Conservation (phyloP, 2,797 vertebrate species). For the Trachurus trachurus region DNA sequence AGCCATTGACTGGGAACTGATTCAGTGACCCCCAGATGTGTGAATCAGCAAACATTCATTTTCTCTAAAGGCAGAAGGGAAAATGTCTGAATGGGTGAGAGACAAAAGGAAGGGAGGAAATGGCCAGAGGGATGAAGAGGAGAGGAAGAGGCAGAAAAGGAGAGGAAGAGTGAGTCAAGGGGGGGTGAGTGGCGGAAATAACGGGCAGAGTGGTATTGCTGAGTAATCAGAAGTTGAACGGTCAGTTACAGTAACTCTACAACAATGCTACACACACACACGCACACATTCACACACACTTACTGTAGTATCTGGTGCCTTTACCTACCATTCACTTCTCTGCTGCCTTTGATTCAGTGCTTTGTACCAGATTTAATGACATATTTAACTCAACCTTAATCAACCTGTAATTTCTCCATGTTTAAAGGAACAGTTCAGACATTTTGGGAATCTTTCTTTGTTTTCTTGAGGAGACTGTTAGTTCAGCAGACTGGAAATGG, state of each 20-base stretch:
- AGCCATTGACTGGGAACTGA: constrained; percentile 73
- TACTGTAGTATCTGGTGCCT: constrained; percentile 42
- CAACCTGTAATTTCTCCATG: not conserved
- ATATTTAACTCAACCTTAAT: constrained; percentile 7
- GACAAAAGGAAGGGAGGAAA: constrained; percentile 74
- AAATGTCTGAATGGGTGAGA: constrained; percentile 69
- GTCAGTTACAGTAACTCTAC: constrained; percentile 79
- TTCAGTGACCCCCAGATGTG: constrained; percentile 72
- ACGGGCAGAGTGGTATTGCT: constrained; percentile 69
- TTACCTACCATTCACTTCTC: constrained; percentile 26
- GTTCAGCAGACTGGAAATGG: not conserved
- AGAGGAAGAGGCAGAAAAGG: constrained; percentile 44
- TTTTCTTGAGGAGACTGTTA: constrained; percentile 13
- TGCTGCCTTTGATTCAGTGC: constrained; percentile 36
- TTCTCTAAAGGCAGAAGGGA: constrained; percentile 64
- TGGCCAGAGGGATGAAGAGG: constrained; percentile 63
- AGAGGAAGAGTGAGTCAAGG: constrained; percentile 79
- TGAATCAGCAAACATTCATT: constrained; percentile 84
- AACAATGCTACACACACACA: constrained; percentile 69
- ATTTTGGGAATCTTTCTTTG: constrained; percentile 4
- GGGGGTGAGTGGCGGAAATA: constrained; percentile 55
- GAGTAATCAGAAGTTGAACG: constrained; percentile 72
- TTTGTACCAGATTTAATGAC: constrained; percentile 10
- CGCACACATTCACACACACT: constrained; percentile 30
- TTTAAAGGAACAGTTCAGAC: not conserved